A percentile compares a stretch with the other conserved stretches of the same genome.
Evolutionary conservation across 2,888 invertebrate genomes (phyloP).

Genomic region (Phanerotoma sp.): DNA sequence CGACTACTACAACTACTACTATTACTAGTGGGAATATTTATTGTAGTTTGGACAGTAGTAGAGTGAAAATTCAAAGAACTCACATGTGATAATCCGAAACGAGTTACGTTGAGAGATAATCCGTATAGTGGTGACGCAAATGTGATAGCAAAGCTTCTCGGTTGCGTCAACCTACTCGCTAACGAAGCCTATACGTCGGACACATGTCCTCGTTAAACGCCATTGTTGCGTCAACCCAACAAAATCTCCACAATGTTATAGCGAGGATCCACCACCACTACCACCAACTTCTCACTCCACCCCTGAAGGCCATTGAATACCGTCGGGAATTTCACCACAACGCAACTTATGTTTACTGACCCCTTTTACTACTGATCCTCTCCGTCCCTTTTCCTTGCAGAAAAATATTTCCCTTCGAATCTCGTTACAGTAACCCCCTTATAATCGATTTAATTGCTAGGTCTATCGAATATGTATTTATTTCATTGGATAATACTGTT

Average conservation of each 20-base stretch:
- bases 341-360: slow-evolving; percentile 15
- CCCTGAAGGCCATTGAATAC: neutral
- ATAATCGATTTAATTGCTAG: slow-evolving; percentile 10
- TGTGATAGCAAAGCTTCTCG: slow-evolving; percentile 13
- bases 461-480: neutral
- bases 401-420: slow-evolving; percentile 5
- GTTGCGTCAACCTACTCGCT: slow-evolving; percentile 15
- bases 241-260: slow-evolving; percentile 13
- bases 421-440: neutral
- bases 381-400: neutral
- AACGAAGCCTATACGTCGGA: slow-evolving; percentile 33
- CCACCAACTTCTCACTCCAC: no score
- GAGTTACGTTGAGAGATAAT: slow-evolving; percentile 20
- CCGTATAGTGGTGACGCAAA: slow-evolving; percentile 11
- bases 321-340: slow-evolving; percentile 6
- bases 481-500: no score
- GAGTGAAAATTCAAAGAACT: slow-evolving; percentile 8
- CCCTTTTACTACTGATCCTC: slow-evolving; percentile 13
- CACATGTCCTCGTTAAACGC: slow-evolving; percentile 54
- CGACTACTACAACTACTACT: no score
- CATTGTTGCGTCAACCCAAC: slow-evolving; percentile 40
- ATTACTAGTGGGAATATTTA: no score
- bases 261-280: neutral
- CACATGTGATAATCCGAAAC: slow-evolving; percentile 13
- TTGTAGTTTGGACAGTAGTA: neutral